phyloP scores from a whole-genome alignment of 2,113 vertebrate genomes.

The Aptenodytes patagonicus region DNA sequence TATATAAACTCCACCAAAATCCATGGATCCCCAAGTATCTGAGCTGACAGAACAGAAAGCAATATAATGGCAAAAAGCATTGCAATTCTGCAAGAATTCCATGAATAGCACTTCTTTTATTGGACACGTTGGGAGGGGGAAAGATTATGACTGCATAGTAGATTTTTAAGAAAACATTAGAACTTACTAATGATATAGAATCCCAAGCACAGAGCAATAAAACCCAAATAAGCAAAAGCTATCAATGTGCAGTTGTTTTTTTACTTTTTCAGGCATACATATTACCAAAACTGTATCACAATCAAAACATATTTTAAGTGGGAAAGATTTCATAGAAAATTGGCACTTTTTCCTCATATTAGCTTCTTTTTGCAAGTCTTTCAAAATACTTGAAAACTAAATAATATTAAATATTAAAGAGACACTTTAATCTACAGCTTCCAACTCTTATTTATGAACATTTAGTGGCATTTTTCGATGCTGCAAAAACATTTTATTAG shows the following conservation, averaged over 20 bases:
- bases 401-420: not conserved
- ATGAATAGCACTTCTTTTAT: not conserved
- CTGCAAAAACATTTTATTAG: not conserved
- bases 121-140: not conserved
- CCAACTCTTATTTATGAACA: not conserved
- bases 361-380: not conserved
- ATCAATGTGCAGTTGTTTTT: not conserved
- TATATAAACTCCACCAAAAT: not conserved
- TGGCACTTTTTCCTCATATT: not conserved
- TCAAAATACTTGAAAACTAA: not conserved
- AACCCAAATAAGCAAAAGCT: not conserved
- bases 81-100: not conserved
- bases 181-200: not conserved
- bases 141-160: not conserved
- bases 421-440: not conserved
- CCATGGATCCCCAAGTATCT: not conserved
- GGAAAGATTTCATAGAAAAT: not conserved
- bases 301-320: not conserved
- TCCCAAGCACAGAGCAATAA: not conserved
- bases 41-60: not conserved
- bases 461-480: not conserved
- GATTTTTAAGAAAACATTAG: not conserved
- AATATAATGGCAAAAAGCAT: not conserved
- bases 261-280: not conserved
- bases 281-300: not conserved